Conservation (phyloP, 2,797 vertebrate species). For the Gallinago solitaria region DNA sequence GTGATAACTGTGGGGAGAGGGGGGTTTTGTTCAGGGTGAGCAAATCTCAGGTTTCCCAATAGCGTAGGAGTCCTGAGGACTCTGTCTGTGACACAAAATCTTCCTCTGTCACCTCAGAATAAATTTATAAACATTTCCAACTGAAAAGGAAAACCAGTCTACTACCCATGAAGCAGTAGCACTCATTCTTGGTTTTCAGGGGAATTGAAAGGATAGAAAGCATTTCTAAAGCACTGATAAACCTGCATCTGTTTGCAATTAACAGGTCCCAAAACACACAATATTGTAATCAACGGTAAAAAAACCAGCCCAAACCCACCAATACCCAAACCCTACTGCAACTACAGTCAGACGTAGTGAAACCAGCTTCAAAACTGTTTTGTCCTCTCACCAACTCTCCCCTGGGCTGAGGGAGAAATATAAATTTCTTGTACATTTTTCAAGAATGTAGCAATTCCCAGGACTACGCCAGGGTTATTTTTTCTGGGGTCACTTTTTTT, state of each 20-base stretch:
- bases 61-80: background rate
- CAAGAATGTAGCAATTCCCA: background rate
- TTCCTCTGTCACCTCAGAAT: background rate
- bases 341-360: background rate
- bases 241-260: background rate
- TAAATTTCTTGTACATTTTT: background rate
- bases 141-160: background rate
- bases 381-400: background rate
- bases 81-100: background rate
- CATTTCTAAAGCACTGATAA: background rate
- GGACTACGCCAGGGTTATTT: background rate
- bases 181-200: background rate
- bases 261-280: background rate
- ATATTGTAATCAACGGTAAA: background rate
- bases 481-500: background rate
- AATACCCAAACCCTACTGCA: background rate
- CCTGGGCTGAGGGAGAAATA: background rate
- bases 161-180: background rate
- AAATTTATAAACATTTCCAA: background rate
- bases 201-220: background rate
- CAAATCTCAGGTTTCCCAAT: background rate
- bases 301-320: background rate
- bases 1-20: background rate
- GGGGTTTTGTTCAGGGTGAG: background rate
- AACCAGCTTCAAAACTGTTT: background rate